phyloP scores from a whole-genome alignment of 2,113 vertebrate genomes.

The Urocynchramus pylzowi region DNA sequence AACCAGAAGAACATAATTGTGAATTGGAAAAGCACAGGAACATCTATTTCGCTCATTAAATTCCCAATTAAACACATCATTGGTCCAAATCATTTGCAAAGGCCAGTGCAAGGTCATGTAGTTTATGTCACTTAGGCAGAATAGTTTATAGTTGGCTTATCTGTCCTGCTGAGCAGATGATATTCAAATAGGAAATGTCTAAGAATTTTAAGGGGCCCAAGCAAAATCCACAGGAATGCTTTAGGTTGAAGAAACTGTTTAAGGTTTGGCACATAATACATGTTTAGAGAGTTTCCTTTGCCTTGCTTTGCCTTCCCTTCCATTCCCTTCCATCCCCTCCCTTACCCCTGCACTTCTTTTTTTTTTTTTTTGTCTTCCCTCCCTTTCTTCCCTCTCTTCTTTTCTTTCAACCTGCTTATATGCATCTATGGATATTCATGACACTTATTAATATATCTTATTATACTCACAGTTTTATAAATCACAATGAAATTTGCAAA shows the following conservation, averaged over 20 bases:
- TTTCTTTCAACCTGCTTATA: background rate
- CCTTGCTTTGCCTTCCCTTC: background rate
- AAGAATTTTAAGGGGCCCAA: background rate
- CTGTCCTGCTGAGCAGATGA: background rate
- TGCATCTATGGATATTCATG: background rate
- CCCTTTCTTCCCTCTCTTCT: fast-evolving
- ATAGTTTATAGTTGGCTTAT: background rate
- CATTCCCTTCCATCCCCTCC: background rate
- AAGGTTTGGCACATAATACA: background rate
- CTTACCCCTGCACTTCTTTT: fast-evolving
- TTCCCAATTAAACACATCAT: conserved; percentile 23
- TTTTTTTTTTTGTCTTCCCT: fast-evolving
- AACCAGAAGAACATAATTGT: background rate
- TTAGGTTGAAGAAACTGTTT: background rate
- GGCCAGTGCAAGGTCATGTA: background rate
- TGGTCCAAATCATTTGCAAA: background rate
- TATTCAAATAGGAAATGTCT: background rate
- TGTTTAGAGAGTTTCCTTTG: background rate
- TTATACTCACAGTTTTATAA: background rate
- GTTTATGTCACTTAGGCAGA: background rate
- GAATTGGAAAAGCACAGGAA: background rate
- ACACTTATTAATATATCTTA: background rate
- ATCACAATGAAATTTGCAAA: background rate
- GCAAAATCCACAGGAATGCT: background rate
- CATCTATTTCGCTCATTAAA: background rate